Evolutionary conservation across 2,797 vertebrate genomes (phyloP).

Genomic region (Sebastes steindachneri): DNA sequence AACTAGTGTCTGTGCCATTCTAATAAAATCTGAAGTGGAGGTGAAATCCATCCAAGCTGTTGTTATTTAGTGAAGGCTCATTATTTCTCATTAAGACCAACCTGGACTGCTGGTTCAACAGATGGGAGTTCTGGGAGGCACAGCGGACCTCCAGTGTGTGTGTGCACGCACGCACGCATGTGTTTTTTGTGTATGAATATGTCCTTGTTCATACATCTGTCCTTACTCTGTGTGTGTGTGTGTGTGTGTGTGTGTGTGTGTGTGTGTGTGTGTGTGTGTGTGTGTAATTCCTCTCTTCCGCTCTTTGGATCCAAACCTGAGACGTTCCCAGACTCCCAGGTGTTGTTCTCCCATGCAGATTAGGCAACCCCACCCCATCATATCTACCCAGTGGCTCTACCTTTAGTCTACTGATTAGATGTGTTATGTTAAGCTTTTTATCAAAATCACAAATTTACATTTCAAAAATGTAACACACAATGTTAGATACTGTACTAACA

Average conservation of each 20-base stretch:
- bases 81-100: constrained; percentile 79
- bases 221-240: background rate
- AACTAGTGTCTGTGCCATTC: constrained; percentile 27
- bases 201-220: constrained; percentile 44
- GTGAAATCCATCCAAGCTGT: constrained; percentile 69
- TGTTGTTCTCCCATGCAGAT: constrained; percentile 3
- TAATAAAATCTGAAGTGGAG: constrained; percentile 67
- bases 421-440: background rate
- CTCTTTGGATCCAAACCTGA: background rate
- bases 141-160: constrained; percentile 34
- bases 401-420: background rate
- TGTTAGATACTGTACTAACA: background rate
- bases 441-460: background rate
- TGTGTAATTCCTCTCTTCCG: background rate
- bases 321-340: background rate
- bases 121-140: constrained; percentile 71
- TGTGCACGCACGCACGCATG: background rate
- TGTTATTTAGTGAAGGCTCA: constrained; percentile 76
- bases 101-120: constrained; percentile 76
- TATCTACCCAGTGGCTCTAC: background rate
- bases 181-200: background rate
- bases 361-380: background rate
- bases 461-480: background rate
- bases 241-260: background rate
- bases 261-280: background rate